These are phyloP conservation scores for Drosophila longiperda DNA, from an alignment of 2,888 invertebrate genomes.

Conservation along the genomic window DNA sequence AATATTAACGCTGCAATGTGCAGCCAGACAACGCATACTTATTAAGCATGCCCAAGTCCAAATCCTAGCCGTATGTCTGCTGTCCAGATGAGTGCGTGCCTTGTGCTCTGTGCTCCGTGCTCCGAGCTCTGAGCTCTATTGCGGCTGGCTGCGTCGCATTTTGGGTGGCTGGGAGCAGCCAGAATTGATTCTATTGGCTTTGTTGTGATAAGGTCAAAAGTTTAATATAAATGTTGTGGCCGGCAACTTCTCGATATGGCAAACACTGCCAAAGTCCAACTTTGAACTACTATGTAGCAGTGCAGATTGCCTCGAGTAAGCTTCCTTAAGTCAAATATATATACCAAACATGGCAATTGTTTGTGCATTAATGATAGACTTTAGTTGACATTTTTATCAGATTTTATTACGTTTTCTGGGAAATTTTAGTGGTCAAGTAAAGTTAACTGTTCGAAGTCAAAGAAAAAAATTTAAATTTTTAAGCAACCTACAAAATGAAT, in stretches of 20 bases:
- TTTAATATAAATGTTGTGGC: slow-evolving; percentile 80
- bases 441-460: slow-evolving; percentile 18
- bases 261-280: slow-evolving; percentile 57
- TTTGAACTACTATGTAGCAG: slow-evolving; percentile 29
- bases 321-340: slow-evolving; percentile 2
- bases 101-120: slow-evolving; percentile 6
- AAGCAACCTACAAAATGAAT: slow-evolving; percentile 15
- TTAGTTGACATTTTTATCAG: background rate
- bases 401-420: background rate
- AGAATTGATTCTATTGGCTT: slow-evolving; percentile 77
- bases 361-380: slow-evolving; percentile 13
- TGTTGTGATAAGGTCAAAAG: slow-evolving; percentile 78
- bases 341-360: background rate
- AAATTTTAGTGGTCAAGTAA: background rate
- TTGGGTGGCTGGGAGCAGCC: slow-evolving; percentile 7
- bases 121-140: slow-evolving; percentile 18
- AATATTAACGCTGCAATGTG: slow-evolving; percentile 15
- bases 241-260: slow-evolving; percentile 57
- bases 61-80: slow-evolving; percentile 6
- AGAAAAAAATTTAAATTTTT: slow-evolving; percentile 4
- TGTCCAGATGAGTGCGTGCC: slow-evolving; percentile 34
- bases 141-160: slow-evolving; percentile 31
- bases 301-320: background rate
- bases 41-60: slow-evolving; percentile 27
- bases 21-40: slow-evolving; percentile 20